phyloP scores from a whole-genome alignment of 2,888 invertebrate genomes.

The Archaeoteleia sp. region DNA sequence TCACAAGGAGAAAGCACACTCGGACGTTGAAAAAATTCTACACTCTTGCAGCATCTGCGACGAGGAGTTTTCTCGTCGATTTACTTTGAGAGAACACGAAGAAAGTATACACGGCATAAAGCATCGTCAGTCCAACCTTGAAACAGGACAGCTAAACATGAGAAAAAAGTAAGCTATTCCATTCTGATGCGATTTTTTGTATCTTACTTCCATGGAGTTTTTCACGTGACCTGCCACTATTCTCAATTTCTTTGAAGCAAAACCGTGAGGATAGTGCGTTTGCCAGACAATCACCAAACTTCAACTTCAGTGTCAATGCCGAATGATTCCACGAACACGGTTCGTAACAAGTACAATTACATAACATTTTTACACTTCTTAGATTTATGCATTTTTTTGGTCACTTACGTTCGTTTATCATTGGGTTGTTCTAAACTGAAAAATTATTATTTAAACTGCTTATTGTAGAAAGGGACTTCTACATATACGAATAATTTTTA shows the following conservation, averaged over 20 bases:
- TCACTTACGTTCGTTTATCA: too few species aligned
- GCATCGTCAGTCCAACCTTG: constrained; percentile 63
- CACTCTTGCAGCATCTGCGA: constrained; percentile 77
- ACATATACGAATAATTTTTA: too few species aligned
- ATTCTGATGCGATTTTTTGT: constrained; percentile 6
- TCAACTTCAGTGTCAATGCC: constrained; percentile 55
- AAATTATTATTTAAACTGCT: too few species aligned
- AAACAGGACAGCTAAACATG: constrained; percentile 56
- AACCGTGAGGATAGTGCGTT: constrained; percentile 67
- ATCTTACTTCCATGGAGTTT: not conserved
- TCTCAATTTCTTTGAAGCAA: constrained; percentile 60
- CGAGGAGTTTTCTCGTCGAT: constrained; percentile 77
- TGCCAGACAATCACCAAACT: constrained; percentile 68
- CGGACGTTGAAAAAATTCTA: constrained; percentile 76
- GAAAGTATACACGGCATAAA: constrained; percentile 77
- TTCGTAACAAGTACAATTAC: too few species aligned
- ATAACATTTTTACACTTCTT: too few species aligned
- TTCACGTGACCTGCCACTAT: not conserved
- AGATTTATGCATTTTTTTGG: too few species aligned
- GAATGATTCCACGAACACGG: too few species aligned
- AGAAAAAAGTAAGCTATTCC: constrained; percentile 63
- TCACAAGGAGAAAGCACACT: constrained; percentile 83
- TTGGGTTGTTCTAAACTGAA: too few species aligned
- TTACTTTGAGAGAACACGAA: constrained; percentile 77
- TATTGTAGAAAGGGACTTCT: too few species aligned